Evolutionary conservation across 2,888 invertebrate species (phyloP), one percentile per base, ranked within the genome.

Genomic region (Muscina levida): DNA sequence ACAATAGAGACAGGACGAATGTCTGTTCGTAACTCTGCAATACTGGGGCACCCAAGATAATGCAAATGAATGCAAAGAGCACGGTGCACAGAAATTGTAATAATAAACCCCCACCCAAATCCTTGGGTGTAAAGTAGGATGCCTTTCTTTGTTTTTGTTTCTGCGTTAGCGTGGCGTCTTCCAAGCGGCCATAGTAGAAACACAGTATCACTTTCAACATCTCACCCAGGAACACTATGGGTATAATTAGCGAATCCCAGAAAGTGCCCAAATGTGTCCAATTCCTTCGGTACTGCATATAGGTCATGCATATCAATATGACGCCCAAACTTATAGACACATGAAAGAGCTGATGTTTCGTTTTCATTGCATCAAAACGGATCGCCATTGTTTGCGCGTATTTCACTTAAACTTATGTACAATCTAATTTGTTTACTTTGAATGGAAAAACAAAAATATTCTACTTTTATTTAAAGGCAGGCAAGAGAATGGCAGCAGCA

Each of bases 31-130:
- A 90, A 72, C 89, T 88, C 13, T 87, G 87, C 65, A 90, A 82
- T n/a, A 90, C 89, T 8, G 91, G 90, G 5, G 91, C 91, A n/a
- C 91, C 91, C 56, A 91, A 77, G 51, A 91, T 88, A 17, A 91
- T 88, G 79, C 91, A 91, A 13, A 89, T 86, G 51, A 90, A 90
- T 1, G 84, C 88, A 82, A 89, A 91, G 1, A 90, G 83, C 37
- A 90, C 70, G 0, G 87, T 88, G 73, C 88, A 88, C 19, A 90
- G 75, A 65, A 87, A 86, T 67, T 90, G 90, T 65, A 90, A 74
- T 0, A 89, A 77, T 0, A 90, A 76, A 5, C 89, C 89, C 2
- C 87, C 87, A 1, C 87, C 57, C 1, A 90, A 72, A 62, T 91
- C 90, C 6, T 86, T 85, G 10, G 88, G 82, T 48, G 89, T 87